phyloP scores from a whole-genome alignment of 2,888 invertebrate species.

The Hirtodrosophila cameraria region DNA sequence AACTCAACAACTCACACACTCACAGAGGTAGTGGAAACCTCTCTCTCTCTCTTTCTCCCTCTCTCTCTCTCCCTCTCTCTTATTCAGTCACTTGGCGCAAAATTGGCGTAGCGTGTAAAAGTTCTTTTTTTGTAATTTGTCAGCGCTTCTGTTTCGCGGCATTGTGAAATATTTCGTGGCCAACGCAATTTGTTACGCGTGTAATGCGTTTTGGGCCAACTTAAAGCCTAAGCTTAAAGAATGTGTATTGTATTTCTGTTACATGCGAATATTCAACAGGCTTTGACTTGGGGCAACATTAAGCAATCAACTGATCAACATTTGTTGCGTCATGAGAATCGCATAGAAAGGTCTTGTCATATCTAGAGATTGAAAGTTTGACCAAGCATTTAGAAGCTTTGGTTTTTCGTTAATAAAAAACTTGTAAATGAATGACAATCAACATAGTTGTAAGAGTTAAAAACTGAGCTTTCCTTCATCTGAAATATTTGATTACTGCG shows the following conservation, averaged over 20 bases:
- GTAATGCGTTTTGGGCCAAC: slow-evolving; percentile 22
- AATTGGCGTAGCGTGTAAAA: slow-evolving; percentile 51
- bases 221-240: slow-evolving; percentile 5
- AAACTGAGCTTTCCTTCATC: too few species aligned
- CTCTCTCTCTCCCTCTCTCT: background rate
- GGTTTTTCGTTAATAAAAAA: too few species aligned
- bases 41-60: background rate
- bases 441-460: too few species aligned
- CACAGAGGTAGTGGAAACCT: too few species aligned
- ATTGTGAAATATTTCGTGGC: slow-evolving; percentile 44
- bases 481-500: too few species aligned
- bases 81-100: slow-evolving; percentile 12
- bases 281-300: too few species aligned
- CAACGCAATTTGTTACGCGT: slow-evolving; percentile 58
- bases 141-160: slow-evolving; percentile 48
- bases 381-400: too few species aligned
- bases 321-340: slow-evolving; percentile 23
- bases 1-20: too few species aligned
- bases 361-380: background rate
- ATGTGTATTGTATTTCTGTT: slow-evolving; percentile 11
- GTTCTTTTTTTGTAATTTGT: slow-evolving; percentile 51
- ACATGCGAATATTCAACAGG: too few species aligned
- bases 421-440: too few species aligned
- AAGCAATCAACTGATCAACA: slow-evolving; percentile 6
- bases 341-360: background rate